A percentile compares a stretch with the other conserved stretches of the same genome.
Conservation (phyloP, 2,113 vertebrate genomes). For the Corythaeola cristata region DNA sequence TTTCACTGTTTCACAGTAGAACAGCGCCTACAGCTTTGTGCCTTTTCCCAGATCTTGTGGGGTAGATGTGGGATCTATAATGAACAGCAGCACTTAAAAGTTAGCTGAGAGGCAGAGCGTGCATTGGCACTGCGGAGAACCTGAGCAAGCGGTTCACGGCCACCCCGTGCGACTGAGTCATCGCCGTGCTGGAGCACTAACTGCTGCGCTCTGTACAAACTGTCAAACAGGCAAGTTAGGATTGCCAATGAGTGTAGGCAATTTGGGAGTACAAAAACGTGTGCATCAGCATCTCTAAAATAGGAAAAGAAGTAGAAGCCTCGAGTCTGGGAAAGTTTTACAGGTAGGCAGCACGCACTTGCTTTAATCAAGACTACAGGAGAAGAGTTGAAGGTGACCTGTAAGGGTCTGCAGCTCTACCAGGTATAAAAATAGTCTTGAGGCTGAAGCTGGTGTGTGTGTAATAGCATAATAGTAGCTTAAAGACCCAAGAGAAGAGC, state of each 20-base stretch:
- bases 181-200: fast-evolving
- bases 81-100: neutral
- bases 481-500: neutral
- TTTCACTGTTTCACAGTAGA: neutral
- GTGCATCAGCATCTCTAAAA: neutral
- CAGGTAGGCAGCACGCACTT: neutral
- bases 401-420: neutral
- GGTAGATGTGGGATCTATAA: neutral
- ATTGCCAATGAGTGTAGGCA: neutral
- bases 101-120: neutral
- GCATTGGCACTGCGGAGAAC: neutral
- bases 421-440: neutral
- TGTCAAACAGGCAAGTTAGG: neutral
- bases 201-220: fast-evolving
- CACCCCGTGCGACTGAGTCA: fast-evolving
- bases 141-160: neutral
- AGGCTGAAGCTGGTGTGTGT: neutral
- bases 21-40: neutral
- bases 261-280: neutral
- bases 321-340: neutral
- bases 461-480: neutral
- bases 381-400: neutral
- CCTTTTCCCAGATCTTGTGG: neutral
- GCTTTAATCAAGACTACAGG: neutral
- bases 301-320: neutral